Conservation (phyloP, 2,797 vertebrate species). For the Acipenser transmontanus region DNA sequence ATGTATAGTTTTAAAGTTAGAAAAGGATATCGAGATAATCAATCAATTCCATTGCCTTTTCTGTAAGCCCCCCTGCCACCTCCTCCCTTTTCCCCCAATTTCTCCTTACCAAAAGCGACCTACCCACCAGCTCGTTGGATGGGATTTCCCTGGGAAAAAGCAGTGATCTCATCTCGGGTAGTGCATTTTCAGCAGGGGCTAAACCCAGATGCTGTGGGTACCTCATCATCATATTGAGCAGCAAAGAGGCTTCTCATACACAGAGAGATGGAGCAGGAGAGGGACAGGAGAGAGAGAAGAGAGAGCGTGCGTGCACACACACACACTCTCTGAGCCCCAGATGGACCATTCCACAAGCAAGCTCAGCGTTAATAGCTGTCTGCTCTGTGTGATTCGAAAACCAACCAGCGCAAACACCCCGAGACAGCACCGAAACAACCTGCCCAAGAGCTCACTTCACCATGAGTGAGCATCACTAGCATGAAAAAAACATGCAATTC, state of each 20-base stretch:
- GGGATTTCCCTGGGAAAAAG: conserved; percentile 66
- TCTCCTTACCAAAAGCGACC: conserved; percentile 66
- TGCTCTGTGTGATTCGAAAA: conserved; percentile 71
- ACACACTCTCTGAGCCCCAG: conserved; percentile 47
- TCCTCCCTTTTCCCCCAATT: conserved; percentile 32
- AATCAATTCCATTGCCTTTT: too few relatives aligned
- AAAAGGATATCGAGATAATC: too few relatives aligned
- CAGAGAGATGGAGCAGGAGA: conserved; percentile 26
- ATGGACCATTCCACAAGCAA: conserved; percentile 87
- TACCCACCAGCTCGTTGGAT: conserved; percentile 59
- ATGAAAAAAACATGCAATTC: conserved; percentile 36
- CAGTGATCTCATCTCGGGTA: conserved; percentile 63
- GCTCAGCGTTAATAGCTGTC: conserved; percentile 85
- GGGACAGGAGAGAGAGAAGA: conserved; percentile 14
- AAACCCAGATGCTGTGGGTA: conserved; percentile 67
- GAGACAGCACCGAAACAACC: conserved; percentile 55
- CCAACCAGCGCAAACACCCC: conserved; percentile 47
- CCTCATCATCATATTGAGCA: conserved; percentile 71
- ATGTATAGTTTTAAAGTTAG: too few relatives aligned
- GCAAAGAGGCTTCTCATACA: conserved; percentile 57
- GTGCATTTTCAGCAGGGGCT: conserved; percentile 66
- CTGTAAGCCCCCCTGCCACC: too few relatives aligned
- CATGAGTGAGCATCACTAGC: conserved; percentile 39
- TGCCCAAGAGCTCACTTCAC: conserved; percentile 37
- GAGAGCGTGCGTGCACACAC: conserved; percentile 28